Conservation (phyloP, 2,888 invertebrate genomes). For the Cyaniris semiargus region DNA sequence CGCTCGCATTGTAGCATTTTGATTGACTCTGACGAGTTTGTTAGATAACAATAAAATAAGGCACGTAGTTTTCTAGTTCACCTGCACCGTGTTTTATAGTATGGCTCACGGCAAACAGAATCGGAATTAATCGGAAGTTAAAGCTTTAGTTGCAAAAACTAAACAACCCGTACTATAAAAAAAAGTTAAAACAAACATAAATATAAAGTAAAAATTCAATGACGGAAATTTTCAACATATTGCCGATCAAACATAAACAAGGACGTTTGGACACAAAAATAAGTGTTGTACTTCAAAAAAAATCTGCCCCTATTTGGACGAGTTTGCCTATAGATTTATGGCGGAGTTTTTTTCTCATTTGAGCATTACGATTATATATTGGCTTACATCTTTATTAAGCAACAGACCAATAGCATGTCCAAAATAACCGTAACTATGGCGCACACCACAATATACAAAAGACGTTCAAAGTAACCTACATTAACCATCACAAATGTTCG, state of each 20-base stretch:
- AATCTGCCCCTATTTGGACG: too few relatives aligned
- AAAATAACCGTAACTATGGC: too few relatives aligned
- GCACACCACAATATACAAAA: too few relatives aligned
- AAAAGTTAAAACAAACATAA: background rate
- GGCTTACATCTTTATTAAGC: too few relatives aligned
- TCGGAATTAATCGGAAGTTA: too few relatives aligned
- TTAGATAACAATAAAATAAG: conserved; percentile 20
- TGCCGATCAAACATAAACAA: background rate
- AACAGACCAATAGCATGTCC: too few relatives aligned
- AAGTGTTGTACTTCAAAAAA: too few relatives aligned
- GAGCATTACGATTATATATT: too few relatives aligned
- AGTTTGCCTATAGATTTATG: too few relatives aligned
- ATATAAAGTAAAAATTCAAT: background rate
- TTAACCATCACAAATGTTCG: background rate
- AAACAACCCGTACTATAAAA: background rate
- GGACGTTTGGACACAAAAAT: background rate
- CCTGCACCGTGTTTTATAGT: background rate
- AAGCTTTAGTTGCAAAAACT: background rate
- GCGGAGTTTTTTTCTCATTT: too few relatives aligned
- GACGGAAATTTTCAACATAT: background rate
- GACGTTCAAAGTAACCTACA: too few relatives aligned
- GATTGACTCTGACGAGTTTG: conserved; percentile 22
- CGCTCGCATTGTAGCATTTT: conserved; percentile 17
- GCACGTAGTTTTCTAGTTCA: background rate
- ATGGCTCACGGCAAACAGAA: background rate